Evolutionary conservation across 2,113 vertebrate species (phyloP).

Genomic region (Cranoglanis bouderius): DNA sequence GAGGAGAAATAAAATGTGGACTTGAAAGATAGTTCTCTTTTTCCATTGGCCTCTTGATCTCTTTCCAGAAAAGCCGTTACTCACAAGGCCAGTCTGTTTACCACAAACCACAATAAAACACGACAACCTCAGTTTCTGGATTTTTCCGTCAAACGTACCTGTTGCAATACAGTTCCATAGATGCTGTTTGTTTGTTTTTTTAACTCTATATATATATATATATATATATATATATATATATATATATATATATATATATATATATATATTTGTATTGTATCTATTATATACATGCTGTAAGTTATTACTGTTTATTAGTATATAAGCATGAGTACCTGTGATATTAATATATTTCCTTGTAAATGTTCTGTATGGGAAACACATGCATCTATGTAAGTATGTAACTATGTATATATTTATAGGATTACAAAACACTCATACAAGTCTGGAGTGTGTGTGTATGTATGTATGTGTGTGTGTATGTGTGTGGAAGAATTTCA

Average conservation of each 20-base stretch:
- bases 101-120: constrained; percentile 55
- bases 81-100: constrained; percentile 11
- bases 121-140: constrained; percentile 70
- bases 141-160: neutral
- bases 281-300: constrained; percentile 67
- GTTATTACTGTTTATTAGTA: constrained; percentile 74
- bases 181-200: constrained; percentile 57
- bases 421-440: constrained; percentile 49
- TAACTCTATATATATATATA: neutral
- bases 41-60: neutral
- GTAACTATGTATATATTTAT: constrained; percentile 74
- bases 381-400: constrained; percentile 67
- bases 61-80: neutral
- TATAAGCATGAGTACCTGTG: constrained; percentile 73
- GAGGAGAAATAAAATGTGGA: neutral
- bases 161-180: constrained; percentile 57
- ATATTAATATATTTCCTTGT: constrained; percentile 81
- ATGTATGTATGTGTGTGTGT: neutral
- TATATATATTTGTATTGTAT: constrained; percentile 62
- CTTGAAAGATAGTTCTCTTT: neutral
- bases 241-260: constrained; percentile 21
- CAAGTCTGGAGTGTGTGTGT: neutral
- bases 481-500: constrained; percentile 5
- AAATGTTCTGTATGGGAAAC: constrained; percentile 67
- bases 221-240: constrained; percentile 53